phyloP scores from a whole-genome alignment of 2,888 invertebrate species.

The Lasioglossum calceatum region DNA sequence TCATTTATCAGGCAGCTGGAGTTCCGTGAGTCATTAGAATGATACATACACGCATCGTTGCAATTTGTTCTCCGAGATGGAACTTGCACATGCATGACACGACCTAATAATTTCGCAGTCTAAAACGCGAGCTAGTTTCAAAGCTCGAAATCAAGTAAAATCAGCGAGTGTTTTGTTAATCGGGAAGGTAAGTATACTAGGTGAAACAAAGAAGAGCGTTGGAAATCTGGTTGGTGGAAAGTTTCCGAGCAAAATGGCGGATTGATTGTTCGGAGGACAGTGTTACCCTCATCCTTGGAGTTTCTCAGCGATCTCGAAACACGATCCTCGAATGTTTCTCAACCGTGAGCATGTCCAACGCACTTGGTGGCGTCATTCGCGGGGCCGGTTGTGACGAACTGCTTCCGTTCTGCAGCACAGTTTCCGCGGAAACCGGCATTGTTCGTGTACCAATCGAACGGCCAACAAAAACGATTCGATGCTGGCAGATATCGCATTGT shows the following conservation, averaged over 20 bases:
- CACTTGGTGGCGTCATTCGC: neutral
- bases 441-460: slow-evolving; percentile 59
- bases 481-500: slow-evolving; percentile 45
- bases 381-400: slow-evolving; percentile 43
- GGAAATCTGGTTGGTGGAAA: neutral
- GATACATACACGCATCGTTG: neutral
- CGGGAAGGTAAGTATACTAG: neutral
- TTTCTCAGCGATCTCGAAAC: neutral
- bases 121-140: neutral
- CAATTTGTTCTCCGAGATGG: neutral
- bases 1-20: neutral
- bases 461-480: slow-evolving; percentile 47
- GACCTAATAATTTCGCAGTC: neutral
- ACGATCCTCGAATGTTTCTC: neutral
- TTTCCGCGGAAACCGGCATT: slow-evolving; percentile 63
- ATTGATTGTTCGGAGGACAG: neutral
- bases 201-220: neutral
- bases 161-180: neutral
- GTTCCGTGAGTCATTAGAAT: neutral
- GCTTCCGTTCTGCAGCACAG: slow-evolving; percentile 56
- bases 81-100: neutral
- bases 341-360: neutral
- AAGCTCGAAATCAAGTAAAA: neutral
- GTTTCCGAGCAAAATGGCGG: neutral
- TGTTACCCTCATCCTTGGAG: neutral